Evolutionary conservation across 2,888 invertebrate species (phyloP).

Genomic region (Scelioninae gen. 1): DNA sequence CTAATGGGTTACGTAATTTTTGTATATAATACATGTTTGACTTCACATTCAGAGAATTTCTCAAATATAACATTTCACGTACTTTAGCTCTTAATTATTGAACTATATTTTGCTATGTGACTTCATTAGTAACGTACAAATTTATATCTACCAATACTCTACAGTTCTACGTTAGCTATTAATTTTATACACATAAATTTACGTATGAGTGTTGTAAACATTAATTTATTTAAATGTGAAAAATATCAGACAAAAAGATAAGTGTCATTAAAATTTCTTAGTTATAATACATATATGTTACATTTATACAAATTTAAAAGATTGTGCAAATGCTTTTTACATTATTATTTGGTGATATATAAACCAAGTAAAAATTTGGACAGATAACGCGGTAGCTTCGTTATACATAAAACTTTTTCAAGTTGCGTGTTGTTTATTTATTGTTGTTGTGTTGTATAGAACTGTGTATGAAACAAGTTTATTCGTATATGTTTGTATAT

Average conservation of each 20-base stretch:
- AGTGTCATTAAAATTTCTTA: too few relatives aligned
- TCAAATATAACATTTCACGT: slow-evolving; percentile 4
- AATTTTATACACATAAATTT: slow-evolving; percentile 1
- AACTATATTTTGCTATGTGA: slow-evolving; percentile 22
- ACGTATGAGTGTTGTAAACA: background rate
- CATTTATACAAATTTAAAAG: slow-evolving; percentile 15
- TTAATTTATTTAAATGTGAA: too few relatives aligned
- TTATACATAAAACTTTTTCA: too few relatives aligned
- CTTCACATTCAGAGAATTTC: slow-evolving; percentile 6
- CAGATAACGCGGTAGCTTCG: slow-evolving; percentile 26
- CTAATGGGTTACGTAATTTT: background rate
- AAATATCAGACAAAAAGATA: too few relatives aligned
- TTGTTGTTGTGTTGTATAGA: too few relatives aligned
- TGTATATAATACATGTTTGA: slow-evolving; percentile 1
- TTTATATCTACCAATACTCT: slow-evolving; percentile 14
- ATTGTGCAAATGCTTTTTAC: slow-evolving; percentile 10
- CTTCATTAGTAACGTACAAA: slow-evolving; percentile 21
- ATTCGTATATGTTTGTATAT: too few relatives aligned
- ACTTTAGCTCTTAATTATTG: slow-evolving; percentile 24
- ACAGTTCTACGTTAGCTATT: background rate
- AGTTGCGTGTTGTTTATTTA: too few relatives aligned
- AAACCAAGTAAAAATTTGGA: slow-evolving; percentile 44
- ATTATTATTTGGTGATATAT: slow-evolving; percentile 35
- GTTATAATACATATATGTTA: too few relatives aligned
- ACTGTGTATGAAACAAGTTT: too few relatives aligned